These are phyloP conservation scores for Hypsibius dujardini DNA, from an alignment of 1,140 invertebrate species.

Conservation along the genomic window DNA sequence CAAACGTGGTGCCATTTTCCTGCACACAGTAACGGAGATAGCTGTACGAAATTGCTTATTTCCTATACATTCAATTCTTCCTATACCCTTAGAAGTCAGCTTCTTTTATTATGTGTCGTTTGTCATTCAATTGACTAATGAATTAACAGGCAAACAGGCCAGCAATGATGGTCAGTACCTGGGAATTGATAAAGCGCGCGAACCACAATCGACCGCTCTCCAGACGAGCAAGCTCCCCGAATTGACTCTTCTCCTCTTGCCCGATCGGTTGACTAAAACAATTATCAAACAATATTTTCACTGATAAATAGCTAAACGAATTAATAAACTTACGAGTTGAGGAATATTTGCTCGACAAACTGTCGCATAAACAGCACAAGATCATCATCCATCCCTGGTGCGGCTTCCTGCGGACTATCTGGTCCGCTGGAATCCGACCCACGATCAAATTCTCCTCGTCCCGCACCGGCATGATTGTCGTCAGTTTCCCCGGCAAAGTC, in stretches of 20 bases:
- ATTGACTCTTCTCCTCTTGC: constrained; percentile 47
- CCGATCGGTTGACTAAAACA: constrained; percentile 34
- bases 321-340: constrained; percentile 30
- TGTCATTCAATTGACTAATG: too few relatives aligned
- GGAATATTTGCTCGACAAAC: constrained; percentile 50
- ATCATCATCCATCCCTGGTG: not conserved
- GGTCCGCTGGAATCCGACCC: constrained; percentile 13
- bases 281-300: constrained; percentile 2
- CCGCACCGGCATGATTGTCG: not conserved
- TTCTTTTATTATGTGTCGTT: constrained; percentile 15
- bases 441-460: not conserved
- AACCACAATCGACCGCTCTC: constrained; percentile 41
- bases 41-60: too few relatives aligned
- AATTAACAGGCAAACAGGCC: too few relatives aligned
- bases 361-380: constrained; percentile 43
- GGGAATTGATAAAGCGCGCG: constrained; percentile 52
- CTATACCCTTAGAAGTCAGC: constrained; percentile 13
- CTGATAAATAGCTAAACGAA: constrained; percentile 18
- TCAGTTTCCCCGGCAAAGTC: not conserved
- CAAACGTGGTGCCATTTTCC: too few relatives aligned
- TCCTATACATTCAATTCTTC: too few relatives aligned
- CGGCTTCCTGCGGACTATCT: not conserved
- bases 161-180: constrained; percentile 31
- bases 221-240: constrained; percentile 42
- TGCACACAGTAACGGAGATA: too few relatives aligned